Evolutionary conservation across 2,888 invertebrate genomes (phyloP).

Genomic region (Oasisia sp.): DNA sequence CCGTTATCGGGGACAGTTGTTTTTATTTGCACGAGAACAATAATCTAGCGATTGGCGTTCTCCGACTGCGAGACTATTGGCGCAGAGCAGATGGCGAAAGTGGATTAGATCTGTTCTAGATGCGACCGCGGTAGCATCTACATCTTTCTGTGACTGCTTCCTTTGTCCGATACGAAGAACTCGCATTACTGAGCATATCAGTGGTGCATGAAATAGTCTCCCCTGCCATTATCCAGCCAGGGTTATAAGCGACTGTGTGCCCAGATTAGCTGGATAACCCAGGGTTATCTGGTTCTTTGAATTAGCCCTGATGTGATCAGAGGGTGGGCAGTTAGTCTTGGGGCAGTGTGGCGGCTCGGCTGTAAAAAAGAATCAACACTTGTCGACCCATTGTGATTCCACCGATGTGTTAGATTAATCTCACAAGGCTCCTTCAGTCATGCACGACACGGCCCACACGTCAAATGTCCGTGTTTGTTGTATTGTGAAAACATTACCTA

Average conservation of each 20-base stretch:
- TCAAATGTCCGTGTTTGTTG: not conserved
- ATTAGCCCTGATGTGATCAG: not conserved
- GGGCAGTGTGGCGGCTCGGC: not conserved
- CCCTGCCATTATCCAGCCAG: not conserved
- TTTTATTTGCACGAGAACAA: not conserved
- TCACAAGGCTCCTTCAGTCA: not conserved
- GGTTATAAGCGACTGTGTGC: not conserved
- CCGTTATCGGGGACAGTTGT: not conserved
- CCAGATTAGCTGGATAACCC: not conserved
- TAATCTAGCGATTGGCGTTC: not conserved
- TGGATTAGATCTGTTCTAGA: not conserved
- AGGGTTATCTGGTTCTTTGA: constrained; percentile 5
- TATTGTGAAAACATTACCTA: not conserved
- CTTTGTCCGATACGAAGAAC: not conserved
- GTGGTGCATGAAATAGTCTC: not conserved
- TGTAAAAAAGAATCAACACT: not conserved
- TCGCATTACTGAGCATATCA: constrained; percentile 1
- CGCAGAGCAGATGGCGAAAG: not conserved
- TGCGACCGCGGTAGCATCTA: not conserved
- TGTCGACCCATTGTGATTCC: not conserved
- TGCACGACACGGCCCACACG: not conserved
- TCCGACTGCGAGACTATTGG: not conserved
- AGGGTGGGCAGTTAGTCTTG: not conserved
- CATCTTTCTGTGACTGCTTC: not conserved
- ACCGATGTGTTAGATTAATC: not conserved